A percentile compares a stretch with the other conserved stretches of the same genome.
Conservation (phyloP, 1,140 invertebrate genomes). For the Mactra quadrangularis region DNA sequence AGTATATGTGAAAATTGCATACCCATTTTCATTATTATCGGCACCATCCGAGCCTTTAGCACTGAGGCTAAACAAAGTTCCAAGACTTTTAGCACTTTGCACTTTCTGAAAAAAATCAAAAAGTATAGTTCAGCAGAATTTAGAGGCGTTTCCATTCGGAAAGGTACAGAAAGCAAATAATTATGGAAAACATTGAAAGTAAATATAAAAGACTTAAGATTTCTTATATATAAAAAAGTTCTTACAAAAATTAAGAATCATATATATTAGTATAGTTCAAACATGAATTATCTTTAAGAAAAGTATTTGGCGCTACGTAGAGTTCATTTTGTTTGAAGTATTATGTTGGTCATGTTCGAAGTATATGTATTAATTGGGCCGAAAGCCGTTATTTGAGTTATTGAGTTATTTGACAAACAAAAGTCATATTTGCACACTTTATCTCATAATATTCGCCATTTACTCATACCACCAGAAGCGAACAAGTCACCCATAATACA, state of each 20-base stretch:
- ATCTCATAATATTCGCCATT: too few species aligned
- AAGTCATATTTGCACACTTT: too few species aligned
- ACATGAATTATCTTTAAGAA: background rate
- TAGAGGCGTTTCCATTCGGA: background rate
- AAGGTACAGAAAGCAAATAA: background rate
- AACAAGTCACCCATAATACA: too few species aligned
- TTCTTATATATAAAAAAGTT: background rate
- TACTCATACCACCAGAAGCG: too few species aligned
- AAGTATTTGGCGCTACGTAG: too few species aligned
- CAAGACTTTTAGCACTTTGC: conserved; percentile 56
- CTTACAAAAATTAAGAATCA: background rate
- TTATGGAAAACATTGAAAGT: background rate
- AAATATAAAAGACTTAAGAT: background rate
- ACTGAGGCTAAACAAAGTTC: conserved; percentile 32
- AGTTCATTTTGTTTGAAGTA: too few species aligned
- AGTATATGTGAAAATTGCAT: too few species aligned
- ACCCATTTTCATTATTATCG: too few species aligned
- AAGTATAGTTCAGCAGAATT: background rate
- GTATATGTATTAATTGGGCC: too few species aligned
- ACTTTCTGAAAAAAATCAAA: conserved; percentile 35
- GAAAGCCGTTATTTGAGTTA: too few species aligned
- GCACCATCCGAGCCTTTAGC: background rate
- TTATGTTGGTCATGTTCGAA: too few species aligned
- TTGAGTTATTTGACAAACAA: too few species aligned
- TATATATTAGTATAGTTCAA: background rate